These are phyloP conservation scores for Ptilonorhynchus violaceus DNA, from an alignment of 2,113 vertebrate genomes.

Conservation along the genomic window DNA sequence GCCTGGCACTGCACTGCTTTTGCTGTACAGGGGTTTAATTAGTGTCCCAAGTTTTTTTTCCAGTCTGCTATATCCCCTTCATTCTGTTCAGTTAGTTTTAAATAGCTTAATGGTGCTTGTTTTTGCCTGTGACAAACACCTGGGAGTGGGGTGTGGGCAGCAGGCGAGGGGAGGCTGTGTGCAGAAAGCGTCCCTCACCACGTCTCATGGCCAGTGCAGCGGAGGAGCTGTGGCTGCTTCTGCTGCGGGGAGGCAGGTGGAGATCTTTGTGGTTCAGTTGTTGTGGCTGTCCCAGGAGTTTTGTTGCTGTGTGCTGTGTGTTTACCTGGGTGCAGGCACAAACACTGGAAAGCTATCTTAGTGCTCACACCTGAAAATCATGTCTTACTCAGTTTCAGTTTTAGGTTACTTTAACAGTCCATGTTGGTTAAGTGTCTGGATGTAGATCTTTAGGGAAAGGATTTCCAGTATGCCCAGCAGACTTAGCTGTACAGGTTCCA, in stretches of 20 bases:
- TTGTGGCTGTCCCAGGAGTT: no score
- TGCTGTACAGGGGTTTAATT: not conserved
- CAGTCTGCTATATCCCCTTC: fast-evolving
- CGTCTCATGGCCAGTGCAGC: fast-evolving
- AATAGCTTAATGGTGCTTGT: fast-evolving
- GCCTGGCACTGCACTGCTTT: not conserved
- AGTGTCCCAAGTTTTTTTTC: not conserved
- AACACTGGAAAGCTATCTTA: fast-evolving
- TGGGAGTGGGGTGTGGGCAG: not conserved
- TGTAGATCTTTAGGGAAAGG: not conserved
- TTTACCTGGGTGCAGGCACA: not conserved
- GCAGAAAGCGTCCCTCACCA: not conserved
- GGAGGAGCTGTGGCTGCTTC: not conserved
- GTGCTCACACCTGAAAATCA: not conserved
- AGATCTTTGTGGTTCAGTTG: fast-evolving
- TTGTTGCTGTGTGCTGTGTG: fast-evolving
- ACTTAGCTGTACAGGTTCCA: not conserved
- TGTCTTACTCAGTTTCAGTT: fast-evolving
- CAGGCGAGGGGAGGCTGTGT: no score
- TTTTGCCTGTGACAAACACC: not conserved
- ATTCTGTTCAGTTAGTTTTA: not conserved
- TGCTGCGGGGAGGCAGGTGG: not conserved
- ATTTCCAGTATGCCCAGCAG: not conserved
- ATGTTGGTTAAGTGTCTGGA: not conserved
- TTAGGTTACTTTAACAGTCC: not conserved